Base-by-base conservation (phyloP, 2,888 invertebrate species). In the Catocala sponsa region DNA sequence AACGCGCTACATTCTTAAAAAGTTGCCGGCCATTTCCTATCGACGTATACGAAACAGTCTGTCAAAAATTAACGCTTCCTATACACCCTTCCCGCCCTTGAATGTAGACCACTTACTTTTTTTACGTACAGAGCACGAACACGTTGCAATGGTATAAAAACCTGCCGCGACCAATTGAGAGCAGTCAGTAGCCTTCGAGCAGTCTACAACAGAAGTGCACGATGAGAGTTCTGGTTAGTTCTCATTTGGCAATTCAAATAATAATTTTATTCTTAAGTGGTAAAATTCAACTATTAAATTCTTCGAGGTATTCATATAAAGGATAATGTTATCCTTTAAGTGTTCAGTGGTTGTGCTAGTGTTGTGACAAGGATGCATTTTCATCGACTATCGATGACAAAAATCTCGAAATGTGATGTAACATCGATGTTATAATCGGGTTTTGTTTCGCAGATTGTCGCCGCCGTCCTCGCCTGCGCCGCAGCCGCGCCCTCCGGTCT, bases 161-260 rank as follows among this genome's bases (percentile, higher is more conserved):
- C 86, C 71, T 74, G 63, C 83, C 79, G 74, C 87, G 76, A 83
- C 91, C 82, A 86, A 91, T 88, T 85, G 87, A 89, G 87, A 90
- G 85, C 91, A 93, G 85, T 93, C 94, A 94, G 94, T 94, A 94
- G 94, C 93, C 88, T 87, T 90, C 92, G 92, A 81, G 94, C 94
- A 94, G 94, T 94, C 94, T 91, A 89, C 84, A 78, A 92, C 91
- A 91, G 94, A 94, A 94, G 91, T 94, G 92, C 94, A 93, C 81
- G 92, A 94, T 94, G 93, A 91, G 93, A 94, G 86, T 94, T 90
- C 93, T 94, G 92, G 92, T 94, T 82, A 90, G 94, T 92, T 86
- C 65, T 78, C 61, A 78, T 75, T 74, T 82, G 72, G 70, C 77
- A 79, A 76, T 72, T 74, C 50, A 46, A 58, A 70, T 71, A 53